Conservation (phyloP, 2,113 vertebrate species). For the Argyrosomus japonicus region DNA sequence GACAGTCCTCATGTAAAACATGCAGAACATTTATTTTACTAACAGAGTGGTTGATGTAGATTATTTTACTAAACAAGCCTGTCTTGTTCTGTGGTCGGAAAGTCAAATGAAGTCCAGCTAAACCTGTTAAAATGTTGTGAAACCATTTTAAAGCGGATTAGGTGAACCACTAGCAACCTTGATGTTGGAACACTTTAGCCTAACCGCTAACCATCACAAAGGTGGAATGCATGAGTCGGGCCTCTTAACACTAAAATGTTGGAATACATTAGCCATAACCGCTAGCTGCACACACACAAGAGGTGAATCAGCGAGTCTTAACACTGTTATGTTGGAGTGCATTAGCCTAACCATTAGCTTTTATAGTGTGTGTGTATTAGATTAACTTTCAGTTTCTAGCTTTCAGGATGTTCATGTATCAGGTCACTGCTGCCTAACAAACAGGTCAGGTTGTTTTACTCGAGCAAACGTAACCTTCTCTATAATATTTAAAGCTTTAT, state of each 20-base stretch:
- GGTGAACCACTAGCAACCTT: neutral
- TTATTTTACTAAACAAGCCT: neutral
- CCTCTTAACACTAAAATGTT: neutral
- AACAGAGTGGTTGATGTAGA: neutral
- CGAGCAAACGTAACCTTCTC: neutral
- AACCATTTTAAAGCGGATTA: neutral
- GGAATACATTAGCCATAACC: neutral
- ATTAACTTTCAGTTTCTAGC: neutral
- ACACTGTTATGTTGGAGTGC: neutral
- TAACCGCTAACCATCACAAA: conserved; percentile 1
- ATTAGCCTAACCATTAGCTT: neutral
- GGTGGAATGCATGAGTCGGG: neutral
- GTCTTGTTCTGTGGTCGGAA: conserved; percentile 7
- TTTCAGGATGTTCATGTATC: neutral
- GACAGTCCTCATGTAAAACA: neutral
- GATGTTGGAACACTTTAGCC: conserved; percentile 3
- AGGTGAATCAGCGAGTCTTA: neutral
- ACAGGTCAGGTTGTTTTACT: neutral
- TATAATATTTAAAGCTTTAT: neutral
- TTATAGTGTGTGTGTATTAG: neutral
- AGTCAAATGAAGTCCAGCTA: neutral
- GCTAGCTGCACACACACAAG: neutral
- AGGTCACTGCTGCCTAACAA: neutral
- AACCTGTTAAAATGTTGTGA: conserved; percentile 1
- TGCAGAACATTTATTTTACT: conserved; percentile 3